These are phyloP conservation scores for Setipinna tenuifilis DNA, from an alignment of 2,797 vertebrate species.

Conservation along the genomic window DNA sequence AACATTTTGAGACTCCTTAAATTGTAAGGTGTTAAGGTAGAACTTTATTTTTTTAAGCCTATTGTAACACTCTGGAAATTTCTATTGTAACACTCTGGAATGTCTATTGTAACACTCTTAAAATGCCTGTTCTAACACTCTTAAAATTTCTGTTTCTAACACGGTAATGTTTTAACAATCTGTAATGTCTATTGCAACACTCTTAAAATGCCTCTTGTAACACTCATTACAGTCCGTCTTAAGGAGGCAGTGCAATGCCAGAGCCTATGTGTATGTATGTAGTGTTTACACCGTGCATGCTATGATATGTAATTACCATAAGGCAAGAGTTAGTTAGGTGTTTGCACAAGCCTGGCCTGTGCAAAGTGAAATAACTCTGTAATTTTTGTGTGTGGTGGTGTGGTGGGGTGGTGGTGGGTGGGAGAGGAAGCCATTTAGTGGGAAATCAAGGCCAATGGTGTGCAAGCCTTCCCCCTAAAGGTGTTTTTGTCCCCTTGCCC, in stretches of 20 bases:
- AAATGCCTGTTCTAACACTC: too few relatives aligned
- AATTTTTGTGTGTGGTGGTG: not conserved
- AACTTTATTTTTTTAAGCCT: not conserved
- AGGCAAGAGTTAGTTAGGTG: not conserved
- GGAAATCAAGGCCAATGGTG: conserved; percentile 7
- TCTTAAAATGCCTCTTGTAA: too few relatives aligned
- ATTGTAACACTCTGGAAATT: not conserved
- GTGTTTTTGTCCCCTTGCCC: conserved; percentile 7
- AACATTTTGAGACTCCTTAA: too few relatives aligned
- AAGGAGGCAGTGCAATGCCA: not conserved
- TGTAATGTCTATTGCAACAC: not conserved
- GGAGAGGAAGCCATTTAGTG: conserved; percentile 8
- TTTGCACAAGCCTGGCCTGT: not conserved
- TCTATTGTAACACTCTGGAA: not conserved
- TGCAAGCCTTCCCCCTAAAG: conserved; percentile 2
- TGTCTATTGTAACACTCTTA: too few relatives aligned
- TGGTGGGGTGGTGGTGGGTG: not conserved
- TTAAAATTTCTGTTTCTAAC: too few relatives aligned
- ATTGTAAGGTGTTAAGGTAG: too few relatives aligned
- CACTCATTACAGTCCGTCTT: not conserved
- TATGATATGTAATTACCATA: not conserved
- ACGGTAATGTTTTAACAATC: too few relatives aligned
- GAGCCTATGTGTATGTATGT: not conserved
- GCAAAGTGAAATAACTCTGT: not conserved
- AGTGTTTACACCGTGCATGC: not conserved